These are phyloP conservation scores for Drosophila melanica DNA, from an alignment of 1,140 invertebrate species.

Conservation along the genomic window DNA sequence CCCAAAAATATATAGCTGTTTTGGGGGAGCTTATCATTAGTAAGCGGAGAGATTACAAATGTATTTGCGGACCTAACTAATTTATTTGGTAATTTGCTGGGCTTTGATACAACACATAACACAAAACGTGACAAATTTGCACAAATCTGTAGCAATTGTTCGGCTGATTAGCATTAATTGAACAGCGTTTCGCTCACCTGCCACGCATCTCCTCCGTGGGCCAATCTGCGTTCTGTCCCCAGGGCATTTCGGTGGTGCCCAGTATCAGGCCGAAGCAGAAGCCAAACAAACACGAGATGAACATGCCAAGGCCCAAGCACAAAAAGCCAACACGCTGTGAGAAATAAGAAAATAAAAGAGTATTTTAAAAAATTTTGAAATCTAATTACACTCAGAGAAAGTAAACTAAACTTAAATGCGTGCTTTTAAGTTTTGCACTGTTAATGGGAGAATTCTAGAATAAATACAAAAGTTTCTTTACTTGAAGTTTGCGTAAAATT, in stretches of 20 bases:
- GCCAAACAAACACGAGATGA: constrained; percentile 89
- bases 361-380: not conserved
- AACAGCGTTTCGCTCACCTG: constrained; percentile 84
- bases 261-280: constrained; percentile 91
- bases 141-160: constrained; percentile 59
- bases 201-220: constrained; percentile 93
- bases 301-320: constrained; percentile 89
- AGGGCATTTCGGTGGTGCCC: constrained; percentile 89
- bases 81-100: constrained; percentile 19
- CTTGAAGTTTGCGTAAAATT: no score
- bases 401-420: no score
- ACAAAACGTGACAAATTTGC: constrained; percentile 43
- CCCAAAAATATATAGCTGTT: not conserved
- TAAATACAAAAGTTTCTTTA: no score
- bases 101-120: not conserved
- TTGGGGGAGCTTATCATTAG: not conserved
- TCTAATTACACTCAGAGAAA: no score
- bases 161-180: constrained; percentile 49
- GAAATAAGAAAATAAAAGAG: constrained; percentile 69
- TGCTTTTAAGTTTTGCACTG: no score
- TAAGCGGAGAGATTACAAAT: not conserved
- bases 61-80: constrained; percentile 24
- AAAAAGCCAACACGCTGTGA: constrained; percentile 88
- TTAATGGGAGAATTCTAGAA: no score
- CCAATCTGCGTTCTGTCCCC: constrained; percentile 90